Evolutionary conservation across 2,113 vertebrate genomes (phyloP).

Genomic region (Poeciliopsis retropinna): DNA sequence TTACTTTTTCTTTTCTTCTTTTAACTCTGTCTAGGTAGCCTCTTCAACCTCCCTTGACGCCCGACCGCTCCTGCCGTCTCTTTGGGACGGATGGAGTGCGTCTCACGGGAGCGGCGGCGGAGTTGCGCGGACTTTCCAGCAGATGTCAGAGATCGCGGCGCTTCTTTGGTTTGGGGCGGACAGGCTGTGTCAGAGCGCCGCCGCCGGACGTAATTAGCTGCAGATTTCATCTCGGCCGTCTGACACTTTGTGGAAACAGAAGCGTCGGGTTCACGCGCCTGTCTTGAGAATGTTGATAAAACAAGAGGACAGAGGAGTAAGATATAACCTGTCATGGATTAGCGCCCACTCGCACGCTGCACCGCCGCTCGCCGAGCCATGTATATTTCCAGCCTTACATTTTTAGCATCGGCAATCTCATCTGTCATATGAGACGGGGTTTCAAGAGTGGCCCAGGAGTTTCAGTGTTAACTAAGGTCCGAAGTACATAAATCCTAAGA

Average conservation of each 20-base stretch:
- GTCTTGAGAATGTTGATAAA: conserved; percentile 9
- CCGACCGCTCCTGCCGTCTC: not conserved
- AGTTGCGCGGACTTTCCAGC: conserved; percentile 39
- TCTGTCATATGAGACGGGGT: conserved; percentile 49
- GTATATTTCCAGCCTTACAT: conserved; percentile 45
- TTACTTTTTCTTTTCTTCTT: not conserved
- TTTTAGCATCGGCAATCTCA: conserved; percentile 48
- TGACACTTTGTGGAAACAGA: conserved; percentile 5
- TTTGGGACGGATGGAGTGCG: not conserved
- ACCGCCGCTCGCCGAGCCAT: conserved; percentile 18
- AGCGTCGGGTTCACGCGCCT: not conserved
- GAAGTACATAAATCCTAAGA: conserved; percentile 14
- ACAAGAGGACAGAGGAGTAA: not conserved
- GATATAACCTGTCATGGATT: conserved; percentile 51
- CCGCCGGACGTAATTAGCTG: conserved; percentile 46
- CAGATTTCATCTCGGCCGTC: conserved; percentile 16
- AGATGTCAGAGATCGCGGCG: conserved; percentile 31
- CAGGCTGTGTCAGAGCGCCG: conserved; percentile 19
- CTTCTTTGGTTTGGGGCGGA: conserved; percentile 22
- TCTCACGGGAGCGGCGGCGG: conserved; percentile 26
- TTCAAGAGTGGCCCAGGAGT: conserved; percentile 16
- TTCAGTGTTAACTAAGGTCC: conserved; percentile 9
- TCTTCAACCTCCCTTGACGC: not conserved
- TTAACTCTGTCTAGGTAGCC: not conserved
- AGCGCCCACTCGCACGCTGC: conserved; percentile 42